Evolutionary conservation across 2,797 vertebrate species (phyloP).

Genomic region (Acridotheres tristis): DNA sequence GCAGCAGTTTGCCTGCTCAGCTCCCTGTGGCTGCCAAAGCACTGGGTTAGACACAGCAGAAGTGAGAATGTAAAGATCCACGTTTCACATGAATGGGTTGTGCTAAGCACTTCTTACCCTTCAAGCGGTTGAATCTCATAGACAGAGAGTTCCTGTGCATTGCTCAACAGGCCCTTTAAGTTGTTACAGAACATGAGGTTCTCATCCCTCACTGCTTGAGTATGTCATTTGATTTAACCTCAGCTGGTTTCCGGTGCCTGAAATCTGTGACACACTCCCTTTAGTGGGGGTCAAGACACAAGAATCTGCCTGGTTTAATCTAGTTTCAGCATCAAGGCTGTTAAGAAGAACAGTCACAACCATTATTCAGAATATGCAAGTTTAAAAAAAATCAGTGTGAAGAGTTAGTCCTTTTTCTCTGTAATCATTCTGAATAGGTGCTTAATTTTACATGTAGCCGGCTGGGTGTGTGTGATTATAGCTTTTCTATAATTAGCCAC

Average conservation of each 20-base stretch:
- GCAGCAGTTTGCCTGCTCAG: neutral
- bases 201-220: neutral
- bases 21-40: accelerated
- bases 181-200: neutral
- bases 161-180: neutral
- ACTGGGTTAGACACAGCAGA: neutral
- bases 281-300: neutral
- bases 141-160: neutral
- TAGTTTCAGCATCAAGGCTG: neutral
- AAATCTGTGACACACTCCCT: neutral
- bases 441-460: neutral
- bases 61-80: neutral
- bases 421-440: neutral
- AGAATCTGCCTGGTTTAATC: neutral
- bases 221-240: neutral
- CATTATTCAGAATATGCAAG: neutral
- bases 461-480: neutral
- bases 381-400: neutral
- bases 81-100: accelerated
- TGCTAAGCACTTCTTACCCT: neutral
- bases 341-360: neutral
- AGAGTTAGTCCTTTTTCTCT: neutral
- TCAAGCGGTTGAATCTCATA: neutral
- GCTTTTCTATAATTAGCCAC: neutral
- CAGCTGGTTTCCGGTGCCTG: neutral